phyloP scores from a whole-genome alignment of 1,140 invertebrate genomes.

The Pseudomyrmex pallidus region DNA sequence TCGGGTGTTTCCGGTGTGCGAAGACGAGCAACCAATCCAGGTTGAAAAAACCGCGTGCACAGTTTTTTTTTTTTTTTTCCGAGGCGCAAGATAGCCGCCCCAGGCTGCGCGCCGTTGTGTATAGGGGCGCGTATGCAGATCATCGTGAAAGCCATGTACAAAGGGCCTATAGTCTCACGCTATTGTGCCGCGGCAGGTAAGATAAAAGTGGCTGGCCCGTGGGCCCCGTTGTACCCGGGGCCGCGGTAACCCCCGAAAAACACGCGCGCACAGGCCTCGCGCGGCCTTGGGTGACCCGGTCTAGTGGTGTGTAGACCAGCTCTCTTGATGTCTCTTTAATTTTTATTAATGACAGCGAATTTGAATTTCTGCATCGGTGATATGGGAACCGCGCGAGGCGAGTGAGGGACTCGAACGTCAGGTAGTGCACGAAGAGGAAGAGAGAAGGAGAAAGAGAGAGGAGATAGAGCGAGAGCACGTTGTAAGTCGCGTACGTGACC shows the following conservation, averaged over 20 bases:
- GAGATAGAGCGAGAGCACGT: slow-evolving; percentile 58
- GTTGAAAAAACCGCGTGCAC: slow-evolving; percentile 21
- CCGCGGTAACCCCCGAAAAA: slow-evolving; percentile 35
- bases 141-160: slow-evolving; percentile 81
- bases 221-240: slow-evolving; percentile 51
- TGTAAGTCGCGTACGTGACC: slow-evolving; percentile 62
- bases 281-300: slow-evolving; percentile 61
- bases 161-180: slow-evolving; percentile 85
- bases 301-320: slow-evolving; percentile 41
- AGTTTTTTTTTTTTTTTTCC: slow-evolving; percentile 42
- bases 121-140: slow-evolving; percentile 82
- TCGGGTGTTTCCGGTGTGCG: slow-evolving; percentile 52
- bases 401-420: background rate
- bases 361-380: slow-evolving; percentile 85
- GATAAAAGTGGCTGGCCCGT: slow-evolving; percentile 81
- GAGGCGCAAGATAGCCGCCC: slow-evolving; percentile 51
- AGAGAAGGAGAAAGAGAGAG: background rate
- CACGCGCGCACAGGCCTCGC: slow-evolving; percentile 11
- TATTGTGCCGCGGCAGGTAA: slow-evolving; percentile 84
- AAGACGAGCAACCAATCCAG: slow-evolving; percentile 47
- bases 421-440: background rate
- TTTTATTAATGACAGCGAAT: slow-evolving; percentile 85
- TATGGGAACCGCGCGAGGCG: slow-evolving; percentile 81
- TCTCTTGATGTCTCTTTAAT: slow-evolving; percentile 85
- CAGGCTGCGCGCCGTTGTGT: slow-evolving; percentile 12